A percentile compares a stretch with the other conserved stretches of the same genome.
These are phyloP conservation scores for Heliornis fulica DNA, from an alignment of 2,113 vertebrate genomes.

Conservation along the genomic window DNA sequence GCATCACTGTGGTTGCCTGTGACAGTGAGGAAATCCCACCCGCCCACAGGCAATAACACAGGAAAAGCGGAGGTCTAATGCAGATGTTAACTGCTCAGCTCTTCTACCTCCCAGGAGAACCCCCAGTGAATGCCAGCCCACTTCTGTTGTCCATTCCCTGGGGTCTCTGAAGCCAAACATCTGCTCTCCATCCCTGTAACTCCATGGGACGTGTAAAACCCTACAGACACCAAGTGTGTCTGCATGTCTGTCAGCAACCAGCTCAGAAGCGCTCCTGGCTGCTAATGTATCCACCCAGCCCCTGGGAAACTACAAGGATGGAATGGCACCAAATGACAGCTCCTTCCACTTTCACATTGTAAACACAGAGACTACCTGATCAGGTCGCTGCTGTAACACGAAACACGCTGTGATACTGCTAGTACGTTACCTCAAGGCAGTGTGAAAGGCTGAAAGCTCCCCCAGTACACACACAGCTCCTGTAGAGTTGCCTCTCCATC, in stretches of 20 bases:
- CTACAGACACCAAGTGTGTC: not conserved
- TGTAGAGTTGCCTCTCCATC: not conserved
- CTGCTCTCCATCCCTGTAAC: not conserved
- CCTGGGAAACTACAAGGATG: not conserved
- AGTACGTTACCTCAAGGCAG: not conserved
- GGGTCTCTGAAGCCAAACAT: not conserved
- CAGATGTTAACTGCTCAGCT: not conserved
- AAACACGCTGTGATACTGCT: not conserved
- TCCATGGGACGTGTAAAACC: not conserved
- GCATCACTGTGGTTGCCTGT: not conserved
- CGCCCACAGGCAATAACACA: not conserved
- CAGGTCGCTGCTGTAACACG: not conserved
- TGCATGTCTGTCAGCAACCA: not conserved
- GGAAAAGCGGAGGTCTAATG: accelerated
- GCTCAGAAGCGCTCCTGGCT: not conserved
- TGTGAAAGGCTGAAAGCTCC: not conserved
- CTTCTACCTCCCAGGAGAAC: not conserved
- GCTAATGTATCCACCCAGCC: not conserved
- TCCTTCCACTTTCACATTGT: not conserved
- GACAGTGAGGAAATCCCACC: not conserved
- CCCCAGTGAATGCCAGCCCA: not conserved
- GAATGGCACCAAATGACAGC: not conserved
- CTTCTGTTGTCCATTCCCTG: not conserved
- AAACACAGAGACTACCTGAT: not conserved
- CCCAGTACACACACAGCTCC: not conserved